phyloP scores from a whole-genome alignment of 2,888 invertebrate species.

The Zele albiditarsus region DNA sequence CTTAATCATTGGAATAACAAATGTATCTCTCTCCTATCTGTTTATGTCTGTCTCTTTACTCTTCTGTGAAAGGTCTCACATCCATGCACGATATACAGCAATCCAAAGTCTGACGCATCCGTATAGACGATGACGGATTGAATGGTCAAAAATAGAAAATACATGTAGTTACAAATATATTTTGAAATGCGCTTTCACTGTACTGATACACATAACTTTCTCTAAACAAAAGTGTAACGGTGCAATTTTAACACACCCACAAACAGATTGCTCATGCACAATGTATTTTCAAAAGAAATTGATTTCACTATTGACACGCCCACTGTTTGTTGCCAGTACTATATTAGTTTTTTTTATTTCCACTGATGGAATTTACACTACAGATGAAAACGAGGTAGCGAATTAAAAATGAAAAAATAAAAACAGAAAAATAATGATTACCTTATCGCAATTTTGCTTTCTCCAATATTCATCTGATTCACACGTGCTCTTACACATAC shows the following conservation, averaged over 20 bases:
- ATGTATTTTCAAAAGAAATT: conserved; percentile 44
- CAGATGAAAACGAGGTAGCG: too few relatives aligned
- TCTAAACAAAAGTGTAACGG: too few relatives aligned
- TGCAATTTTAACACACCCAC: neutral
- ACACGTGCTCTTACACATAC: conserved; percentile 8
- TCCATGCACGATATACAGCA: neutral
- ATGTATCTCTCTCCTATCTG: too few relatives aligned
- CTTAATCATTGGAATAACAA: too few relatives aligned
- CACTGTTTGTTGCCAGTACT: conserved; percentile 13
- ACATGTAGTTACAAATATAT: too few relatives aligned
- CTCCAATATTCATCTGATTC: neutral
- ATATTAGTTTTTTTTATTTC: conserved; percentile 4
- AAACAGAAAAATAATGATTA: neutral
- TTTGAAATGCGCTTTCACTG: too few relatives aligned
- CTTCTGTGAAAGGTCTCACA: too few relatives aligned
- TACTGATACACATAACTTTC: too few relatives aligned
- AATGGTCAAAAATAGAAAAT: conserved; percentile 29
- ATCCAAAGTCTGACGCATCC: conserved; percentile 11
- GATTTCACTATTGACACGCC: conserved; percentile 40
- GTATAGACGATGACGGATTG: conserved; percentile 24
- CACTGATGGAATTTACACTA: neutral
- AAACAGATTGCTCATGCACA: conserved; percentile 30
- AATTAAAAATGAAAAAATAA: neutral
- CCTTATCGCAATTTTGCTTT: neutral
- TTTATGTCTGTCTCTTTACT: too few relatives aligned